phyloP scores from a whole-genome alignment of 2,797 vertebrate species.

The Peromyscus eremicus region DNA sequence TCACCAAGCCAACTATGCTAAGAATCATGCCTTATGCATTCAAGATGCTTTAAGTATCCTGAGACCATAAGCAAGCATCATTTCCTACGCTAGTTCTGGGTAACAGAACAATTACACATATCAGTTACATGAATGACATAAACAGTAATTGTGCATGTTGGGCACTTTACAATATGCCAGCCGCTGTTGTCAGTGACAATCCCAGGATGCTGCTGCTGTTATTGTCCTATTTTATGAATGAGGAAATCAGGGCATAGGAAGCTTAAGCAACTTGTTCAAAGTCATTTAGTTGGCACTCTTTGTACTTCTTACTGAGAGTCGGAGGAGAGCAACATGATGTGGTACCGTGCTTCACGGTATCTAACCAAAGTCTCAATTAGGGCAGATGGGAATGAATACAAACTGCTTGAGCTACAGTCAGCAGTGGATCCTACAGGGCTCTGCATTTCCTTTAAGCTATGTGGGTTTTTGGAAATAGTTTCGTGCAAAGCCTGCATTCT shows the following conservation, averaged over 20 bases:
- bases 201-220: not conserved
- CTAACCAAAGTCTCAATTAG: not conserved
- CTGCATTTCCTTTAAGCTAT: not conserved
- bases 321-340: not conserved
- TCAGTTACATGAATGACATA: not conserved
- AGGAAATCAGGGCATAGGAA: not conserved
- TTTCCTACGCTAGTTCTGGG: not conserved
- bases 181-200: not conserved
- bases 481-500: not conserved
- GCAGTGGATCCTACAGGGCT: not conserved
- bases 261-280: not conserved
- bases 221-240: not conserved
- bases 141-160: not conserved
- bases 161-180: not conserved
- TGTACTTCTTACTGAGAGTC: not conserved
- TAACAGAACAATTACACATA: not conserved
- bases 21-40: not conserved
- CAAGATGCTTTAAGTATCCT: slow-evolving; percentile 34
- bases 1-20: slow-evolving; percentile 43
- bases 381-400: not conserved
- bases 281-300: not conserved
- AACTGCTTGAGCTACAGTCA: not conserved
- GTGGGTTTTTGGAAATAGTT: not conserved
- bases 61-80: not conserved
- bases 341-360: not conserved